Percentiles rank a stretch among this genome's conserved stretches.
phyloP scores from a whole-genome alignment of 2,888 invertebrate genomes.

The Parochlus steinenii region DNA sequence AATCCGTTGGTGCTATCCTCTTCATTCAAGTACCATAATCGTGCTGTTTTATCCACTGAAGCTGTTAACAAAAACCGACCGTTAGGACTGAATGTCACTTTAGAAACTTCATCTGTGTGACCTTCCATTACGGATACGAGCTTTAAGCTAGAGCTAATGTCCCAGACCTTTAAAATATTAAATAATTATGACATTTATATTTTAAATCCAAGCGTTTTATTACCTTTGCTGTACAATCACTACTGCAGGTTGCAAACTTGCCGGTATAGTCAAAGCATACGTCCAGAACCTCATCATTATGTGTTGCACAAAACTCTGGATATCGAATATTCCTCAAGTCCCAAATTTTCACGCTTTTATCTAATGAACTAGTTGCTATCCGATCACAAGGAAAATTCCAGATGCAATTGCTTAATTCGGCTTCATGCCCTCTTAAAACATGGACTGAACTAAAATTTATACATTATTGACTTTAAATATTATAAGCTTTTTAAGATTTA shows the following conservation, averaged over 20 bases:
- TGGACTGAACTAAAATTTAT: slow-evolving; percentile 34
- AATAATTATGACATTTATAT: no score
- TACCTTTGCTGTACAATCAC: slow-evolving; percentile 57
- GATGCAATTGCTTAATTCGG: slow-evolving; percentile 50
- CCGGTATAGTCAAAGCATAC: slow-evolving; percentile 61
- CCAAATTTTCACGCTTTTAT: slow-evolving; percentile 54
- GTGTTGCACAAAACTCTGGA: slow-evolving; percentile 18
- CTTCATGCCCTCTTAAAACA: slow-evolving; percentile 42
- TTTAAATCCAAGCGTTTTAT: no score
- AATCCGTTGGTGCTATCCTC: slow-evolving; percentile 44
- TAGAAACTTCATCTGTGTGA: slow-evolving; percentile 51
- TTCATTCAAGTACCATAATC: slow-evolving; percentile 39
- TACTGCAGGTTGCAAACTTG: slow-evolving; percentile 55
- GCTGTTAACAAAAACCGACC: slow-evolving; percentile 57
- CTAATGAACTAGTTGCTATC: slow-evolving; percentile 53
- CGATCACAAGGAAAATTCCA: slow-evolving; percentile 49
- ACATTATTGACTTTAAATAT: slow-evolving; percentile 1
- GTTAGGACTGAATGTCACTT: slow-evolving; percentile 60
- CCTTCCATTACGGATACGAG: slow-evolving; percentile 43
- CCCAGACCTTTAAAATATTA: no score
- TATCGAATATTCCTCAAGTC: slow-evolving; percentile 39
- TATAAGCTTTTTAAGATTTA: no score
- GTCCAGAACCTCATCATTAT: slow-evolving; percentile 56
- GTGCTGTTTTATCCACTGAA: slow-evolving; percentile 56
- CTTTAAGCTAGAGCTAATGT: slow-evolving; percentile 37